A percentile compares a stretch with the other conserved stretches of the same genome.
phyloP scores from a whole-genome alignment of 1,140 invertebrate species.

The Colletes latitarsis region DNA sequence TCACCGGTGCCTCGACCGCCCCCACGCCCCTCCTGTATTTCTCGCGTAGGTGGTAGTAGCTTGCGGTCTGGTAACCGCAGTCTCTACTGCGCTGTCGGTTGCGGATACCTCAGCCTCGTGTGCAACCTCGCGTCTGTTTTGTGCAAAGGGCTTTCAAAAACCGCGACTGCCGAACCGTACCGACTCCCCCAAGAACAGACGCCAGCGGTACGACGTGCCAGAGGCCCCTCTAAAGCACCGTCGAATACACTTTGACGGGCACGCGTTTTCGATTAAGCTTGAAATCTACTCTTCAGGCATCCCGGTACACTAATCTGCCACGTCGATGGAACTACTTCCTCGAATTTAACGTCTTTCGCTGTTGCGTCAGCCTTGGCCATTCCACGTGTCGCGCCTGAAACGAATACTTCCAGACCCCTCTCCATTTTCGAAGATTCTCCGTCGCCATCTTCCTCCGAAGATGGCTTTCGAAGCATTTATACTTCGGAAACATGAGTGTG shows the following conservation, averaged over 20 bases:
- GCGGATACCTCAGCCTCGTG: conserved; percentile 70
- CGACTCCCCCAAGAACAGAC: conserved; percentile 56
- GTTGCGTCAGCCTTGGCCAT: neutral
- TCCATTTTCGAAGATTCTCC: too few relatives aligned
- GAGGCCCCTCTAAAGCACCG: conserved; percentile 41
- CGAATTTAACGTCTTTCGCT: neutral
- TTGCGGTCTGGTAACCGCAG: conserved; percentile 77
- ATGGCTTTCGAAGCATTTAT: too few relatives aligned
- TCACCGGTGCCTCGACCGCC: conserved; percentile 58
- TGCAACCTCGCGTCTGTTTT: conserved; percentile 73
- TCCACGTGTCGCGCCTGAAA: too few relatives aligned
- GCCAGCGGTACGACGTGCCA: conserved; percentile 53
- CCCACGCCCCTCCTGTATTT: conserved; percentile 45
- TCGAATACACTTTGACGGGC: conserved; percentile 58
- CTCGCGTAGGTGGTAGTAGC: conserved; percentile 72
- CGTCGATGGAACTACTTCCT: neutral
- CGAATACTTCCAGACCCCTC: too few relatives aligned
- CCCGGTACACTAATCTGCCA: conserved; percentile 1
- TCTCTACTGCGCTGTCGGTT: conserved; percentile 76
- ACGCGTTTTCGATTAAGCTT: conserved; percentile 49
- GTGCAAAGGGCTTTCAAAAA: conserved; percentile 75
- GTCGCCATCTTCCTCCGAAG: too few relatives aligned
- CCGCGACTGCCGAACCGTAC: conserved; percentile 71
- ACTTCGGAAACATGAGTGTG: too few relatives aligned
- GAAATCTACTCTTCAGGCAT: conserved; percentile 40